Percentiles rank a stretch among this genome's conserved stretches.
These are phyloP conservation scores for Ischnura elegans DNA, from an alignment of 2,888 invertebrate species.

Conservation along the genomic window DNA sequence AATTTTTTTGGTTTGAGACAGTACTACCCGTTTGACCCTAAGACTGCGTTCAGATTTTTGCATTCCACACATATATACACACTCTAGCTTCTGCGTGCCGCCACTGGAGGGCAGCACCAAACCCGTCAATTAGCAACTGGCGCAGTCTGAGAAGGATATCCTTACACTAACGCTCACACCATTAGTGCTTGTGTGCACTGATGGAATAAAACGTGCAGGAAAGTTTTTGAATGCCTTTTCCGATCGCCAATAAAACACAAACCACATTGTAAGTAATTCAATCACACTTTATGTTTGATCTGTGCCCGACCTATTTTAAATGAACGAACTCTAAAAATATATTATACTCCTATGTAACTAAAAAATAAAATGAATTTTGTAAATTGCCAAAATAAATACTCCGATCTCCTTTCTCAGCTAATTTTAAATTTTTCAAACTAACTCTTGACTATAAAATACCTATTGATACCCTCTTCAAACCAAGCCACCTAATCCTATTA, in stretches of 20 bases:
- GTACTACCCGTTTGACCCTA: too few relatives aligned
- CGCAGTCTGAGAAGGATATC: not conserved
- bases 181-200: not conserved
- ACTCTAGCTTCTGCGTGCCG: not conserved
- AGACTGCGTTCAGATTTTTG: too few relatives aligned
- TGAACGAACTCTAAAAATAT: slow-evolving; percentile 57
- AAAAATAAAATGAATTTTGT: slow-evolving; percentile 65
- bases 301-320: slow-evolving; percentile 58
- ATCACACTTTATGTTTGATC: slow-evolving; percentile 36
- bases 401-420: slow-evolving; percentile 59
- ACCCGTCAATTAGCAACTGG: not conserved
- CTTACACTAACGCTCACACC: not conserved
- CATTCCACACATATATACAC: too few relatives aligned
- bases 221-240: not conserved
- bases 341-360: slow-evolving; percentile 62
- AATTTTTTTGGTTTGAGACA: not conserved
- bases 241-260: not conserved
- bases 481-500: not conserved
- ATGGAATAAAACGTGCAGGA: not conserved
- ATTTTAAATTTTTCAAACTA: slow-evolving; percentile 58
- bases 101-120: not conserved
- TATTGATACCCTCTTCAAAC: slow-evolving; percentile 15
- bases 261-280: not conserved
- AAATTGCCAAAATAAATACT: slow-evolving; percentile 64
- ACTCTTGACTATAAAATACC: slow-evolving; percentile 19